Percentiles rank a stretch among this genome's conserved stretches.
These are phyloP conservation scores for Azorinus chamasolen DNA, from an alignment of 2,888 invertebrate species.

Conservation along the genomic window DNA sequence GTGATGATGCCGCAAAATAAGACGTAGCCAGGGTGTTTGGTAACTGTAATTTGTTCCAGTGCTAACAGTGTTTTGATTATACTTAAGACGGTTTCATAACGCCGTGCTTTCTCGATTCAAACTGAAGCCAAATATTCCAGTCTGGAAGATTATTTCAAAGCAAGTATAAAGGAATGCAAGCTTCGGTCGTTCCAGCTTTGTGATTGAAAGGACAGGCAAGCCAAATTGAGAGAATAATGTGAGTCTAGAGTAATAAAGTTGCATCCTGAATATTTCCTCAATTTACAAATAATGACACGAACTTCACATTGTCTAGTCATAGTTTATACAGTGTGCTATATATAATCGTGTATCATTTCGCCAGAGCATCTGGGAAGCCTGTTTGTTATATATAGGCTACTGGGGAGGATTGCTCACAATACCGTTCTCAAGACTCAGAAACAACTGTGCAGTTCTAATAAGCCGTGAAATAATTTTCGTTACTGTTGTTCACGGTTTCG, in stretches of 20 bases:
- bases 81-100: too few species aligned
- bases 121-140: too few species aligned
- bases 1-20: not conserved
- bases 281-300: conserved; percentile 46
- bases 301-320: conserved; percentile 61
- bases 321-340: conserved; percentile 66
- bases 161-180: too few species aligned
- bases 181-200: too few species aligned
- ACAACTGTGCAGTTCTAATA: conserved; percentile 65
- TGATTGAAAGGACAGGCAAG: conserved; percentile 5
- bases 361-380: conserved; percentile 53
- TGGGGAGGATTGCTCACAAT: conserved; percentile 50
- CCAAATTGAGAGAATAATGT: not conserved
- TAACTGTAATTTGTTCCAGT: not conserved
- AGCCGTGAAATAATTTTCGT: conserved; percentile 65
- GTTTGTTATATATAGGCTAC: conserved; percentile 59
- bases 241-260: conserved; percentile 11
- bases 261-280: conserved; percentile 25
- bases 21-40: not conserved
- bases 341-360: conserved; percentile 61
- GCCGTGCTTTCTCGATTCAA: too few species aligned
- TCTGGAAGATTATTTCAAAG: too few species aligned
- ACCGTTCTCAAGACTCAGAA: conserved; percentile 49
- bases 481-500: conserved; percentile 43
- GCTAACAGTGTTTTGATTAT: too few species aligned